These are phyloP conservation scores for Zaprionus africanus DNA, from an alignment of 1,140 invertebrate species.

Conservation along the genomic window DNA sequence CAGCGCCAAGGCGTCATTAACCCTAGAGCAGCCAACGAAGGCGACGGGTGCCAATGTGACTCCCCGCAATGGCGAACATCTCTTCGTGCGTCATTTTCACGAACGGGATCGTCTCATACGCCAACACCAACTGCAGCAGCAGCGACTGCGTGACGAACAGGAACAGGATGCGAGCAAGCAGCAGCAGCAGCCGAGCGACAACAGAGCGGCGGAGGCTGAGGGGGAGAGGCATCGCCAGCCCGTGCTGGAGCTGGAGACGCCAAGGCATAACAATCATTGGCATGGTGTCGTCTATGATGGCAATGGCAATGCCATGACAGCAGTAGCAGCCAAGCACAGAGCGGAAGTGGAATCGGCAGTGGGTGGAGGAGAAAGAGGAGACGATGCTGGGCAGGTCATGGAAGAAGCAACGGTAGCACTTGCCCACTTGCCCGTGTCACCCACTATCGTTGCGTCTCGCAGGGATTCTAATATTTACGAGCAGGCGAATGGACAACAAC, in stretches of 20 bases:
- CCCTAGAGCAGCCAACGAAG: constrained; percentile 58
- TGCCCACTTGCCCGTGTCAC: background rate
- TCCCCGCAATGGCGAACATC: constrained; percentile 64
- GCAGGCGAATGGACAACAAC: constrained; percentile 52
- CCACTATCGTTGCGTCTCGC: constrained; percentile 10
- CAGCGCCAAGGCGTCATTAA: constrained; percentile 61
- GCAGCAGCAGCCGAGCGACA: background rate
- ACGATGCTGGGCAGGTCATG: background rate
- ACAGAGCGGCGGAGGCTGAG: background rate
- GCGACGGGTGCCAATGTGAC: constrained; percentile 11
- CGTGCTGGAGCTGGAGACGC: constrained; percentile 31
- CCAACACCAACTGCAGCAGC: constrained; percentile 81
- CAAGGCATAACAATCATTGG: constrained; percentile 78
- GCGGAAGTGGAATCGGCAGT: background rate
- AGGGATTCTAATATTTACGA: constrained; percentile 71
- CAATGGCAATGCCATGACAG: constrained; percentile 58
- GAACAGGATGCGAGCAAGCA: constrained; percentile 28
- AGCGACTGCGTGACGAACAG: constrained; percentile 64
- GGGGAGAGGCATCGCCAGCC: constrained; percentile 19
- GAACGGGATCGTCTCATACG: constrained; percentile 83
- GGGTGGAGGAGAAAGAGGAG: background rate
- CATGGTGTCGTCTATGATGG: constrained; percentile 76
- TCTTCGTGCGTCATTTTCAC: constrained; percentile 80
- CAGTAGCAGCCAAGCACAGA: constrained; percentile 41
- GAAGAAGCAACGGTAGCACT: background rate